These are phyloP conservation scores for Eugnorisma glareosa DNA, from an alignment of 2,888 invertebrate species.

Conservation along the genomic window DNA sequence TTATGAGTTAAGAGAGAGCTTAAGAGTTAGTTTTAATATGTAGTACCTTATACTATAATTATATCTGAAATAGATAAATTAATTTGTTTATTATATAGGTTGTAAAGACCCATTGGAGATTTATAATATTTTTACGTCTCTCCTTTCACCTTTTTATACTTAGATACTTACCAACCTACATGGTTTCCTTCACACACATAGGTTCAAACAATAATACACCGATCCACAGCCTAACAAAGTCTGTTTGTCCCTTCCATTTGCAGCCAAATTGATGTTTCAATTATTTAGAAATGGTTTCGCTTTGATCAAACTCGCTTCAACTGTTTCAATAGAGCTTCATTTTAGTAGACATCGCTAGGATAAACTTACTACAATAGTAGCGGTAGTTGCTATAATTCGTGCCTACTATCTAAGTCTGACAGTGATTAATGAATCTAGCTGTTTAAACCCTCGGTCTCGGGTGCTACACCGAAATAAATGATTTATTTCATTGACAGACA, in stretches of 20 bases:
- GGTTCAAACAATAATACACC: background rate
- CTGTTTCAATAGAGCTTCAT: slow-evolving; percentile 3
- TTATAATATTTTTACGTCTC: background rate
- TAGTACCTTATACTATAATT: no score
- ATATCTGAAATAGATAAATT: no score
- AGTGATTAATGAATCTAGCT: slow-evolving; percentile 38
- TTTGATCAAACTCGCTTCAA: slow-evolving; percentile 20
- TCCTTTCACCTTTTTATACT: background rate
- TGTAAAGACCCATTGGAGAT: background rate
- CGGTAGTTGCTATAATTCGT: background rate
- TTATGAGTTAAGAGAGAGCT: no score
- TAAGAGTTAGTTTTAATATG: background rate
- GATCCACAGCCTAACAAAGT: background rate
- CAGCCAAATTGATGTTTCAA: slow-evolving; percentile 11
- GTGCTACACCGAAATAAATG: slow-evolving; percentile 10
- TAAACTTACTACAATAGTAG: slow-evolving; percentile 5
- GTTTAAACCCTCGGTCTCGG: background rate
- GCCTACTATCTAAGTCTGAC: slow-evolving; percentile 21
- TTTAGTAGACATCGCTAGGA: background rate
- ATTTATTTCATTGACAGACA: slow-evolving; percentile 30
- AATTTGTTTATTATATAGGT: no score
- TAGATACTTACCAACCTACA: no score
- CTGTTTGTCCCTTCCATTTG: slow-evolving; percentile 3
- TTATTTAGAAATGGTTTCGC: slow-evolving; percentile 24
- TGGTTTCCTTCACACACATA: background rate